These are phyloP conservation scores for Homarus americanus DNA, from an alignment of 1,140 invertebrate genomes.

Conservation along the genomic window DNA sequence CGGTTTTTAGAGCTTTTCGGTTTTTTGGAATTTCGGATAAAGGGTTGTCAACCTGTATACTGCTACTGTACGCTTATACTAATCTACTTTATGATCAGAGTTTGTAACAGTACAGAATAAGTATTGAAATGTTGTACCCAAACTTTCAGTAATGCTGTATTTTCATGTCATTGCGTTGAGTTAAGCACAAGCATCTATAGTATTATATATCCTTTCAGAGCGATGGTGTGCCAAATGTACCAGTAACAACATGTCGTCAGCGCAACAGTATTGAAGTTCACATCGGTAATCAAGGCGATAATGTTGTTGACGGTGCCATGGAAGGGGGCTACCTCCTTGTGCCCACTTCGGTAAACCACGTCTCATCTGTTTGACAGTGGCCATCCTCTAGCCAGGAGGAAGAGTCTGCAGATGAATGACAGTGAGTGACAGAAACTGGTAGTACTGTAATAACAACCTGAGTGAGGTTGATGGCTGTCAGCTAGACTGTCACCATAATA, in stretches of 20 bases:
- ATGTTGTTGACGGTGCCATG: conserved; percentile 32
- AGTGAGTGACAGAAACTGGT: conserved; percentile 26
- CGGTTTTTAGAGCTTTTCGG: no score
- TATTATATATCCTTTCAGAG: conserved; percentile 13
- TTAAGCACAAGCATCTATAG: no score
- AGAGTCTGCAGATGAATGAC: conserved; percentile 52
- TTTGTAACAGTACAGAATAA: no score
- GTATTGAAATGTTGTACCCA: no score
- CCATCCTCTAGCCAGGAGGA: conserved; percentile 51
- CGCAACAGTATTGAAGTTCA: conserved; percentile 50
- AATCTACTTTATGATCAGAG: no score
- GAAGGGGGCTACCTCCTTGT: conserved; percentile 56
- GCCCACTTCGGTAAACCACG: conserved; percentile 34
- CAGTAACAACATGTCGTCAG: conserved; percentile 34
- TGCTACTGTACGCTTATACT: no score
- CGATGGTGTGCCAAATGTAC: conserved; percentile 22
- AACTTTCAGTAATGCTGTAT: no score
- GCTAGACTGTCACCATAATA: not conserved
- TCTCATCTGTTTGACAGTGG: conserved; percentile 63
- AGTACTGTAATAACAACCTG: not conserved
- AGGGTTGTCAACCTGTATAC: no score
- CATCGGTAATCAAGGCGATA: conserved; percentile 38
- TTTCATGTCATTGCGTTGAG: not conserved
- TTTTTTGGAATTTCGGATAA: no score
- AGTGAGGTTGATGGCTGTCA: not conserved